Evolutionary conservation across 2,113 vertebrate species (phyloP).

Genomic region (Amblyornis subalaris): DNA sequence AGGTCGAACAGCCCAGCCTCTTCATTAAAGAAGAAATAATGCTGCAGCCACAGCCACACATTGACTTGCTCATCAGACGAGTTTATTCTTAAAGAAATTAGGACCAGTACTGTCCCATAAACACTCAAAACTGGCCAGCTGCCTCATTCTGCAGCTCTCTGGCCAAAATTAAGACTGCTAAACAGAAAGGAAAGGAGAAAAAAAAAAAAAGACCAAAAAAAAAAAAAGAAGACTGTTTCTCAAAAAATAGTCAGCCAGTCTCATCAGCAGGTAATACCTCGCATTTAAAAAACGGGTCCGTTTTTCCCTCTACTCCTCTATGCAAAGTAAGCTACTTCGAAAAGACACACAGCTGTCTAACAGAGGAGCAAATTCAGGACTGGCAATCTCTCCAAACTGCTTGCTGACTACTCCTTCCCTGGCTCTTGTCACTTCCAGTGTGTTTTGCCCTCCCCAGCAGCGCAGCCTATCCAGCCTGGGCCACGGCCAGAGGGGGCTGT

Average conservation of each 20-base stretch:
- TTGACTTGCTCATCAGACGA: constrained; percentile 87
- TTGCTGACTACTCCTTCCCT: constrained; percentile 43
- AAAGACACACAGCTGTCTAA: constrained; percentile 37
- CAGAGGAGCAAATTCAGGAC: constrained; percentile 42
- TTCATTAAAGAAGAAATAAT: constrained; percentile 98
- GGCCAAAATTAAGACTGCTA: constrained; percentile 64
- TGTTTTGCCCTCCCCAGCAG: constrained; percentile 47
- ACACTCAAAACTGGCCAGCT: constrained; percentile 65
- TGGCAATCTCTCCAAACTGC: constrained; percentile 38
- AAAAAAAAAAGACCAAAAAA: neutral
- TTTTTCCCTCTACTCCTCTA: neutral
- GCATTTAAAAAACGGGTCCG: neutral
- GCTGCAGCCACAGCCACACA: constrained; percentile 98
- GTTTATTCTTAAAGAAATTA: constrained; percentile 71
- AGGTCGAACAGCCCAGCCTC: constrained; percentile 93
- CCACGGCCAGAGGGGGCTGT: constrained; percentile 54
- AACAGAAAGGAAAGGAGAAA: neutral
- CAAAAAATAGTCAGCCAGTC: constrained; percentile 23
- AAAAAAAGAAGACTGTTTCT: neutral
- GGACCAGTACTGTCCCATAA: constrained; percentile 61
- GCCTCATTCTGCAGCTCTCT: constrained; percentile 77
- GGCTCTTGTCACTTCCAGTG: constrained; percentile 51
- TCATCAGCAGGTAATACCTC: constrained; percentile 40
- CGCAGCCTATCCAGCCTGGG: constrained; percentile 69
- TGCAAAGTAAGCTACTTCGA: constrained; percentile 3